A percentile compares a stretch with the other conserved stretches of the same genome.
Conservation (phyloP, 2,797 vertebrate genomes). For the Rhyacichthys aspro region DNA sequence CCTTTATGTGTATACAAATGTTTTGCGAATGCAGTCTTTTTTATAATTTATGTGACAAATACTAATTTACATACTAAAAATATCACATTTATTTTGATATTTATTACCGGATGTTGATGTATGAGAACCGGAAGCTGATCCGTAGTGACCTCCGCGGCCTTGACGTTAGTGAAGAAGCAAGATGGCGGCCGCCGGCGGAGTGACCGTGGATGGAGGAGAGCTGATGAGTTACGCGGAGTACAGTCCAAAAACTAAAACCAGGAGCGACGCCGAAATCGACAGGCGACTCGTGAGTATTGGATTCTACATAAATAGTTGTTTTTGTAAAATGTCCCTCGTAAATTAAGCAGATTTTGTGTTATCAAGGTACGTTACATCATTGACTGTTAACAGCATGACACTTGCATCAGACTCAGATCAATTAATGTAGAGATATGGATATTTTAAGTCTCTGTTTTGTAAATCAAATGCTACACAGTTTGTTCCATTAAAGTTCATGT, state of each 20-base stretch:
- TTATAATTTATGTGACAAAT: no score
- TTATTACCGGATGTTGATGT: constrained; percentile 17
- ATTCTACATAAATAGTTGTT: rapidly evolving
- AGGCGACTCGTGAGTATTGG: constrained; percentile 71
- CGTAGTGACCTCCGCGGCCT: not conserved
- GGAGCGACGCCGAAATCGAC: constrained; percentile 73
- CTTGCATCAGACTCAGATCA: not conserved
- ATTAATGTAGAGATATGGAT: no score
- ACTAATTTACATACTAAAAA: no score
- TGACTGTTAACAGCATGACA: not conserved
- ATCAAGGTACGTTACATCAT: not conserved
- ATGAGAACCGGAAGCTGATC: not conserved
- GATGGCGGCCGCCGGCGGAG: constrained; percentile 60
- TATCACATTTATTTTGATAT: constrained; percentile 34
- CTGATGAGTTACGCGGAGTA: constrained; percentile 74
- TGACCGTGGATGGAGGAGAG: constrained; percentile 54
- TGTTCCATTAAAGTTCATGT: no score
- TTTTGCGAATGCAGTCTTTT: no score
- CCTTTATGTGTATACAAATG: no score
- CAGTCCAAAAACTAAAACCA: not conserved
- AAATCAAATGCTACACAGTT: no score
- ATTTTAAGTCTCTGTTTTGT: no score
- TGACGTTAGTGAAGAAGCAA: constrained; percentile 40
- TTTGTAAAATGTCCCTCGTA: not conserved
- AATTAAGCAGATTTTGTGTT: not conserved